Evolutionary conservation across 1,140 invertebrate genomes (phyloP), one percentile per base, ranked within the genome.

Genomic region (Drosophila nasuta): DNA sequence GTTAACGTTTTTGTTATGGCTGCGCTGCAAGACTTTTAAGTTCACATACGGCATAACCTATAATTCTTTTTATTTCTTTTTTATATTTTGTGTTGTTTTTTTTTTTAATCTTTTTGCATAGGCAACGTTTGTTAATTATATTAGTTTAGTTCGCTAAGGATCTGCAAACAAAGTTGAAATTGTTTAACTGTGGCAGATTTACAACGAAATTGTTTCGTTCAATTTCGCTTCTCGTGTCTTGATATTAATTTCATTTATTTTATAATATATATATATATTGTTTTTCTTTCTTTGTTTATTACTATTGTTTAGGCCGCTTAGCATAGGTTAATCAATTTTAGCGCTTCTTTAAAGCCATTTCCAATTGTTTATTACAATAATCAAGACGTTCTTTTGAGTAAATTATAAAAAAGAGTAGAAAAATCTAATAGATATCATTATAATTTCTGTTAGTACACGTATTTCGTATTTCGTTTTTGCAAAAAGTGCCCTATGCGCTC

Each of bases 321-420:
- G 81, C 77, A 81, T 81, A 86, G 56, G 51, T 75, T 78, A 71
- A 77, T 77, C 43, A 74, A 69, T 70, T 77, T 77, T 76, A 86
- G 78, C 65, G 73, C 79, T 69, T 80, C 70, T 8, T 60, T 71
- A 70, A 75, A 81, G 70, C 70, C 75, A 63, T 80, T 69, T 87
- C 73, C 73, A 82, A 71, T 80, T 77, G 58, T 58, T 58, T 69
- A 52, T 79, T 75, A 86, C 75, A 80, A 80, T 81, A 81, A 75
- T 75, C 81, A 83, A 81, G 68, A 83, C 77, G 81, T 81, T 86
- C 35, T 38, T 51, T 88, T 79, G 54, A 81, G 81, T 89, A 89
- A 89, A 89, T 89, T 89, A 89, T 89, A 89, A 81, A 87, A 86
- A 89, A 89, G 85, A 89, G 85, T 89, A 89, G 85, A 89, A 89